These are phyloP conservation scores for Eucera pruinosa DNA, from an alignment of 2,888 invertebrate species.

Conservation along the genomic window DNA sequence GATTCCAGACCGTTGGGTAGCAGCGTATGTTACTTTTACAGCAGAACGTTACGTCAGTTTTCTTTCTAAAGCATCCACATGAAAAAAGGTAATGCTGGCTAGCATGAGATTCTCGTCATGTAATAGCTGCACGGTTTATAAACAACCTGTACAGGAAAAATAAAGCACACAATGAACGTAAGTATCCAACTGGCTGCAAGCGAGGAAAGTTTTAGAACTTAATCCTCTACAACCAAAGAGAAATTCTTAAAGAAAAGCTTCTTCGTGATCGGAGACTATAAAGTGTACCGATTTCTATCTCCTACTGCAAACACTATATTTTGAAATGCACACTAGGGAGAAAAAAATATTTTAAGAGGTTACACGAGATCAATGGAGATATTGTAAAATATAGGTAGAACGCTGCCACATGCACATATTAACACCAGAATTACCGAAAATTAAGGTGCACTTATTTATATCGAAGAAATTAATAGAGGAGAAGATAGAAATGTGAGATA, in stretches of 20 bases:
- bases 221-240: background rate
- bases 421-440: no score
- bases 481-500: no score
- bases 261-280: background rate
- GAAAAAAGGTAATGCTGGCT: background rate
- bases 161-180: slow-evolving; percentile 1
- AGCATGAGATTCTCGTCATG: background rate
- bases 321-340: no score
- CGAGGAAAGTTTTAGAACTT: background rate
- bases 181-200: background rate
- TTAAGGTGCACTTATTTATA: no score
- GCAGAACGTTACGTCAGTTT: background rate
- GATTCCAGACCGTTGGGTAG: background rate
- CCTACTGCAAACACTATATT: no score
- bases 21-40: background rate
- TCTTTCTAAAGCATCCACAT: background rate
- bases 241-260: background rate
- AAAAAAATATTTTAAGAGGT: no score
- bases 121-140: slow-evolving; percentile 2
- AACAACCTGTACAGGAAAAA: background rate
- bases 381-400: no score
- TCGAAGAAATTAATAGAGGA: no score
- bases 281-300: no score
- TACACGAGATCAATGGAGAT: no score
- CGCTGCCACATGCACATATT: no score